phyloP scores from a whole-genome alignment of 2,797 vertebrate genomes.

The Botia kubotai region DNA sequence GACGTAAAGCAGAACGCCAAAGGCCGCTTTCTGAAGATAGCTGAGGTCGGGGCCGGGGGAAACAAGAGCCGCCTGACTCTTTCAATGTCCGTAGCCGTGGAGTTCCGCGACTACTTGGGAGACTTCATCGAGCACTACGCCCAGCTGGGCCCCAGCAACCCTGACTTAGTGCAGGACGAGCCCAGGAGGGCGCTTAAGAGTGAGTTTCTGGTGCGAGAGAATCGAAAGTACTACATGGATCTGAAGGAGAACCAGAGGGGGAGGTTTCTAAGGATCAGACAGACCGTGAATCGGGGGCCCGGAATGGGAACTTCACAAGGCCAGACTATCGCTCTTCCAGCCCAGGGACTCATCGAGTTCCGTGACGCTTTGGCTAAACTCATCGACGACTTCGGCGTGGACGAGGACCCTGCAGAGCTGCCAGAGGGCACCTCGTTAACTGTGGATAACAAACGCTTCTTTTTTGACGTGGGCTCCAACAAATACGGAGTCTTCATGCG shows the following conservation, averaged over 20 bases:
- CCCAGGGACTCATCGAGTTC: conserved; percentile 97
- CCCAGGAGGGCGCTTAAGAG: conserved; percentile 95
- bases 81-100: conserved; percentile 95
- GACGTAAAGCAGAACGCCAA: conserved; percentile 99
- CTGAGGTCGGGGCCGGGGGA: conserved; percentile 97
- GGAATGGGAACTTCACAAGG: conserved; percentile 95
- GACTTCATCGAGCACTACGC: conserved; percentile 99
- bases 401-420: conserved; percentile 96
- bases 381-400: conserved; percentile 97
- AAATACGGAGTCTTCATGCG: conserved; percentile 98
- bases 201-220: conserved; percentile 96
- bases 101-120: conserved; percentile 98
- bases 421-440: conserved; percentile 97
- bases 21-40: conserved; percentile 99
- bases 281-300: conserved; percentile 97
- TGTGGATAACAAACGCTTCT: conserved; percentile 99
- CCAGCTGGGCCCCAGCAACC: conserved; percentile 93
- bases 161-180: conserved; percentile 94
- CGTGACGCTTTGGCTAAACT: conserved; percentile 97
- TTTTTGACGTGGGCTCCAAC: conserved; percentile 97
- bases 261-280: conserved; percentile 95
- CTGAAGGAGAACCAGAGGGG: conserved; percentile 99
- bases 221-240: conserved; percentile 99
- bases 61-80: conserved; percentile 96
- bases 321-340: conserved; percentile 96